These are phyloP conservation scores for Ctenomys sociabilis DNA, from an alignment of 2,113 vertebrate species.

Conservation along the genomic window DNA sequence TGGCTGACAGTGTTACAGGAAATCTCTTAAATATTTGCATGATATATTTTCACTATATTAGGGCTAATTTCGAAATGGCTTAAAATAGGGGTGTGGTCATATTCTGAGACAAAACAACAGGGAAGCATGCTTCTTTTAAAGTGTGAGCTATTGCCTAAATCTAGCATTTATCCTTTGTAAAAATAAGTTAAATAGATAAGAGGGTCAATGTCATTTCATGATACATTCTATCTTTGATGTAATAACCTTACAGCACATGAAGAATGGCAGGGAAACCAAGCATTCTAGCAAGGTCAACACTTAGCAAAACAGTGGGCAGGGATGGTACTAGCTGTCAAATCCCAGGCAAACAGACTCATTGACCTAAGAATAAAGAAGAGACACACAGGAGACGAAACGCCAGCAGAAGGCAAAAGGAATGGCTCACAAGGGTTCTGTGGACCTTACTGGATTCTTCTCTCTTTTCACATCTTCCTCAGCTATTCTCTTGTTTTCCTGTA, in stretches of 20 bases:
- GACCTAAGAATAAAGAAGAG: constrained; percentile 5
- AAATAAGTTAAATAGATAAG: constrained; percentile 62
- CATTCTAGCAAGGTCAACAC: constrained; percentile 9
- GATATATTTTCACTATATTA: constrained; percentile 53
- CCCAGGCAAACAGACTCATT: not conserved
- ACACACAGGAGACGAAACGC: not conserved
- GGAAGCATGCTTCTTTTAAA: constrained; percentile 55
- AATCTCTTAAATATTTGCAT: constrained; percentile 38
- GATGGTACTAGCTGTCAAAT: not conserved
- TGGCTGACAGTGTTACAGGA: constrained; percentile 27
- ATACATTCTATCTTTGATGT: constrained; percentile 40
- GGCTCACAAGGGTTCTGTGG: constrained; percentile 69
- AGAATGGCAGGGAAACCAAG: constrained; percentile 36
- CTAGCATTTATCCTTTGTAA: constrained; percentile 58
- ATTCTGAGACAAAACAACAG: constrained; percentile 20
- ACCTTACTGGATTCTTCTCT: constrained; percentile 35
- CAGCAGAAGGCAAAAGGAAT: constrained; percentile 43
- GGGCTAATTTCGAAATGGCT: constrained; percentile 41
- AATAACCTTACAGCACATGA: constrained; percentile 36
- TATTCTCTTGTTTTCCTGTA: not conserved
- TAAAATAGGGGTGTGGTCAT: constrained; percentile 3
- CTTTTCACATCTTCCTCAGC: not conserved
- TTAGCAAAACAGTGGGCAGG: constrained; percentile 50
- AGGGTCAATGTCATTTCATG: constrained; percentile 48
- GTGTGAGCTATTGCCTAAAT: constrained; percentile 29